Evolutionary conservation across 2,888 invertebrate species (phyloP).

Genomic region (Sinentomon sp.): DNA sequence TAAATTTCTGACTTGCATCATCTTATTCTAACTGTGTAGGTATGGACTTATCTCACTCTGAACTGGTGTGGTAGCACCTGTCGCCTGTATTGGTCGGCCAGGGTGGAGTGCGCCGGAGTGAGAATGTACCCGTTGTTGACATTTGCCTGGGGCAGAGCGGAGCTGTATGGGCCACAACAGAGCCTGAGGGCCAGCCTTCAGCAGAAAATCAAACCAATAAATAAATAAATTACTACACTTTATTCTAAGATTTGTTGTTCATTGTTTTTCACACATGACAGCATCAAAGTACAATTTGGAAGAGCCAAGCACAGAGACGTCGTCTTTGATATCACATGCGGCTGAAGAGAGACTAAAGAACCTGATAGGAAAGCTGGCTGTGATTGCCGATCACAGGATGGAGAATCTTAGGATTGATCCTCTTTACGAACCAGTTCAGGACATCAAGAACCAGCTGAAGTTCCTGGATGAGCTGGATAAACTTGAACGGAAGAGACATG

Average conservation of each 20-base stretch:
- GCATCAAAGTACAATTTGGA: slow-evolving; percentile 42
- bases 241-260: background rate
- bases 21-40: no score
- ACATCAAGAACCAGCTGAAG: slow-evolving; percentile 73
- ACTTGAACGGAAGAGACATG: slow-evolving; percentile 73
- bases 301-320: slow-evolving; percentile 61
- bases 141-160: no score
- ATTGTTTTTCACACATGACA: slow-evolving; percentile 17
- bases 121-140: no score
- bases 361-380: slow-evolving; percentile 64
- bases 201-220: slow-evolving; percentile 14
- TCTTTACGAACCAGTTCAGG: slow-evolving; percentile 64
- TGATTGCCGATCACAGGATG: slow-evolving; percentile 78
- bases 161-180: no score
- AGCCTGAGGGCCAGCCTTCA: no score
- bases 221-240: slow-evolving; percentile 6
- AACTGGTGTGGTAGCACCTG: no score
- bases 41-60: no score
- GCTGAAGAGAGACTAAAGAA: slow-evolving; percentile 76
- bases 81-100: no score
- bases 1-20: no score
- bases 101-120: no score
- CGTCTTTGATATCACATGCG: slow-evolving; percentile 70
- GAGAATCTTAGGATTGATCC: slow-evolving; percentile 46
- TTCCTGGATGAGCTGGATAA: slow-evolving; percentile 89